Evolutionary conservation across 2,888 invertebrate genomes (phyloP).

Genomic region (Hanleya hanleyi): DNA sequence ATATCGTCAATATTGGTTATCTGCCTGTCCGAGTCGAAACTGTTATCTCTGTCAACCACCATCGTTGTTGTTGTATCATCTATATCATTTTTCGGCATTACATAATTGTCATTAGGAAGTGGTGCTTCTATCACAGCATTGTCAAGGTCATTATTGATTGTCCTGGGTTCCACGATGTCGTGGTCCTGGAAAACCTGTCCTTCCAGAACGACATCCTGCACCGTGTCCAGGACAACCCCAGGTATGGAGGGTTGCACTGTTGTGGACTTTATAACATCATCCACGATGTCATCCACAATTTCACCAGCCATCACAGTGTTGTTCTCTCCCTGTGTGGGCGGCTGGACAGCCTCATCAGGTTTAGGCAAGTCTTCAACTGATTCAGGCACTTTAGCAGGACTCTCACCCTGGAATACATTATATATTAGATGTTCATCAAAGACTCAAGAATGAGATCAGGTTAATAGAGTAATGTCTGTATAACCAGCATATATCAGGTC

Average conservation of each 20-base stretch:
- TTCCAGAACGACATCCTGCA: conserved; percentile 60
- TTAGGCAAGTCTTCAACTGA: no score
- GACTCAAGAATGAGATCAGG: no score
- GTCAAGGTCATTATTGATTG: conserved; percentile 20
- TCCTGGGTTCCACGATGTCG: not conserved
- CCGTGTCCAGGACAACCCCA: conserved; percentile 67
- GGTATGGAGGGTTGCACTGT: conserved; percentile 68
- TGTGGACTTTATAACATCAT: conserved; percentile 71
- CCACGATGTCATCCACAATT: conserved; percentile 66
- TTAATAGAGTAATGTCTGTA: no score
- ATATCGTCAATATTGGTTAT: conserved; percentile 11
- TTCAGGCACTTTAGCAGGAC: conserved; percentile 33
- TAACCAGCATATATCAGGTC: no score
- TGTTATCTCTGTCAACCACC: not conserved
- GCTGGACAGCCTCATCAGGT: no score
- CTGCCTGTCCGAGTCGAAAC: no score
- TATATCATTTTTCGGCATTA: conserved; percentile 15
- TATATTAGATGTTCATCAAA: no score
- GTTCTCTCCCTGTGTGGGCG: no score
- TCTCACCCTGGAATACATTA: conserved; percentile 34
- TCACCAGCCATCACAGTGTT: no score
- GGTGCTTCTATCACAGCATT: conserved; percentile 3
- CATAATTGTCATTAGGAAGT: not conserved
- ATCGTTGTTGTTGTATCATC: conserved; percentile 20
- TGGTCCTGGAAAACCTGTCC: conserved; percentile 4